Evolutionary conservation across 1,140 invertebrate species (phyloP).

Genomic region (Bombus vancouverensis): DNA sequence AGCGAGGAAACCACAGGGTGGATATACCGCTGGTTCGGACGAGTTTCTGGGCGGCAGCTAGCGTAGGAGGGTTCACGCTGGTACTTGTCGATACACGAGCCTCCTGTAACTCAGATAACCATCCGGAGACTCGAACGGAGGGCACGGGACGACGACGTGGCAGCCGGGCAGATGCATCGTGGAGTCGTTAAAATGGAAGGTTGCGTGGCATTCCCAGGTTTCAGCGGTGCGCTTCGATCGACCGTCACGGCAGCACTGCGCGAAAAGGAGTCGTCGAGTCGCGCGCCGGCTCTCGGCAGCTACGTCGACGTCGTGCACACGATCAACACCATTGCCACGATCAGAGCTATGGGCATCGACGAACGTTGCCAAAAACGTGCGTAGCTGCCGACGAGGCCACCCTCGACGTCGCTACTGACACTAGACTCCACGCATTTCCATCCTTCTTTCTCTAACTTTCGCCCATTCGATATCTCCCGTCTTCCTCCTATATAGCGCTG

Average conservation of each 20-base stretch:
- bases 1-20: neutral
- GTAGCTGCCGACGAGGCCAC: conserved; percentile 48
- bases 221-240: conserved; percentile 66
- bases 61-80: conserved; percentile 33
- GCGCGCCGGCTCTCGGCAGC: conserved; percentile 25
- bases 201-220: conserved; percentile 38
- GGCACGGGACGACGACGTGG: conserved; percentile 17
- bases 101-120: neutral
- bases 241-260: conserved; percentile 65
- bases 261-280: conserved; percentile 36
- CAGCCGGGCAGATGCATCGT: conserved; percentile 23
- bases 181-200: conserved; percentile 37
- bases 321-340: conserved; percentile 27
- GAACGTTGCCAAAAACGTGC: conserved; percentile 51
- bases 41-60: neutral
- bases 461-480: neutral
- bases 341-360: neutral
- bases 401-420: conserved; percentile 46
- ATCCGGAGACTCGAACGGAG: neutral
- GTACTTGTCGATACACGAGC: conserved; percentile 7
- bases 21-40: neutral
- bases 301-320: conserved; percentile 36
- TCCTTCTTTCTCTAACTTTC: neutral
- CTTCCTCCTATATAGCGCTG: neutral
- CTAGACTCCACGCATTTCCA: conserved; percentile 43